phyloP scores from a whole-genome alignment of 92 coral and sea anemone species.

The Porites lobata region DNA sequence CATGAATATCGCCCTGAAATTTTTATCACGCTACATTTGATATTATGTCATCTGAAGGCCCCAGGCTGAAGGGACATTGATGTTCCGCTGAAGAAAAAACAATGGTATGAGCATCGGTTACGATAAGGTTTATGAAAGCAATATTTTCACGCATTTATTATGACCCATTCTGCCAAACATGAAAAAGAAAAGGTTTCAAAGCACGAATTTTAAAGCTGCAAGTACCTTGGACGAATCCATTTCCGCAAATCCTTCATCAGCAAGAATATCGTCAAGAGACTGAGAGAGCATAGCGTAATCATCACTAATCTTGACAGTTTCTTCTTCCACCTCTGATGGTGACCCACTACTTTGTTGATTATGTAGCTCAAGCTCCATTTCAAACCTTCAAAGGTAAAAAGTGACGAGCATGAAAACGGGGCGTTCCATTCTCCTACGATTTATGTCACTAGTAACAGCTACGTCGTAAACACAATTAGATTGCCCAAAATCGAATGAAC shows the following conservation, averaged over 20 bases:
- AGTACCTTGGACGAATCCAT: constrained; percentile 48
- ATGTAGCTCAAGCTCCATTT: constrained; percentile 9
- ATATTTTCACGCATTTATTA: no score
- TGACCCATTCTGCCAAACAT: no score
- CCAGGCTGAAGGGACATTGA: no score
- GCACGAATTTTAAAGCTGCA: not conserved
- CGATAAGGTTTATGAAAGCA: no score
- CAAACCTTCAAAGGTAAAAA: not conserved
- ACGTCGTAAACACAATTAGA: no score
- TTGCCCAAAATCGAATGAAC: not conserved
- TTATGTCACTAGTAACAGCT: no score
- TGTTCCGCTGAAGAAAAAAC: no score
- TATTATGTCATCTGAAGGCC: no score
- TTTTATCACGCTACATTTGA: no score
- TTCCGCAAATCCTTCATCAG: constrained; percentile 70
- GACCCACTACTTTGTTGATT: constrained; percentile 9
- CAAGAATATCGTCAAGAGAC: constrained; percentile 40
- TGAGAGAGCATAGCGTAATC: constrained; percentile 33
- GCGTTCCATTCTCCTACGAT: not conserved
- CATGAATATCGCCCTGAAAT: no score
- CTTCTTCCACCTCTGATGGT: constrained; percentile 20
- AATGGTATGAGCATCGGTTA: no score
- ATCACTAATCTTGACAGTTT: constrained; percentile 16
- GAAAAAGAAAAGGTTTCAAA: no score
- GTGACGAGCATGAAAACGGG: not conserved